Evolutionary conservation across 2,113 vertebrate species (phyloP).

Genomic region (Pandion haliaetus): DNA sequence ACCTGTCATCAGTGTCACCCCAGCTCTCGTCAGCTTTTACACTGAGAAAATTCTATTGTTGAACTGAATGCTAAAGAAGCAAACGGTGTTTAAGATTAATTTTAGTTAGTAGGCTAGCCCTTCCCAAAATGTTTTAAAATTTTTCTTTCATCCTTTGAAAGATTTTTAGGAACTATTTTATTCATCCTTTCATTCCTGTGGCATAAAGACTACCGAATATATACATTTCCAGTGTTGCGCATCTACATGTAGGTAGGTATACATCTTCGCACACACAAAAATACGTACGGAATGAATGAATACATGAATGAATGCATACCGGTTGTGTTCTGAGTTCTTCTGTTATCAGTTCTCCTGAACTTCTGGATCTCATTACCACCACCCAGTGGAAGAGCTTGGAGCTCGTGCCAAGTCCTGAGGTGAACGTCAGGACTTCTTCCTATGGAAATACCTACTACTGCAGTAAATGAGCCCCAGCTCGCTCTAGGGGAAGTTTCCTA

Average conservation of each 20-base stretch:
- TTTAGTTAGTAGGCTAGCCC: neutral
- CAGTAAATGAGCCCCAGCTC: neutral
- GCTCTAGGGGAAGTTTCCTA: neutral
- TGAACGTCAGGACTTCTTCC: neutral
- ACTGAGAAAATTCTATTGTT: neutral
- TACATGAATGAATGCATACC: neutral
- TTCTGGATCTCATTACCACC: conserved; percentile 37
- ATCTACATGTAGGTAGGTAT: fast-evolving
- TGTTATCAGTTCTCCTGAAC: neutral
- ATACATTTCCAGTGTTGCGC: neutral
- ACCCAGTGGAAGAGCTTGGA: conserved; percentile 6
- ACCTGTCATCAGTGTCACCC: neutral
- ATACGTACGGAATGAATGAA: neutral
- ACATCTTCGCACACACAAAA: neutral
- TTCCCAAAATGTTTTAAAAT: neutral
- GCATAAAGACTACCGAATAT: neutral
- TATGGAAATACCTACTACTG: neutral
- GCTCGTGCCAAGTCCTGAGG: neutral
- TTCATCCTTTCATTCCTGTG: neutral
- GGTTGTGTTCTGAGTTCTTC: neutral
- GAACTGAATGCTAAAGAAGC: neutral
- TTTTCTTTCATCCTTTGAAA: neutral
- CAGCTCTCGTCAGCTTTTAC: neutral
- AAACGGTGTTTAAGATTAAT: neutral
- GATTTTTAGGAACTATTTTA: neutral